Evolutionary conservation across 2,888 invertebrate species (phyloP), one percentile per base, ranked within the genome.

Genomic region (Dolomedes plantarius): DNA sequence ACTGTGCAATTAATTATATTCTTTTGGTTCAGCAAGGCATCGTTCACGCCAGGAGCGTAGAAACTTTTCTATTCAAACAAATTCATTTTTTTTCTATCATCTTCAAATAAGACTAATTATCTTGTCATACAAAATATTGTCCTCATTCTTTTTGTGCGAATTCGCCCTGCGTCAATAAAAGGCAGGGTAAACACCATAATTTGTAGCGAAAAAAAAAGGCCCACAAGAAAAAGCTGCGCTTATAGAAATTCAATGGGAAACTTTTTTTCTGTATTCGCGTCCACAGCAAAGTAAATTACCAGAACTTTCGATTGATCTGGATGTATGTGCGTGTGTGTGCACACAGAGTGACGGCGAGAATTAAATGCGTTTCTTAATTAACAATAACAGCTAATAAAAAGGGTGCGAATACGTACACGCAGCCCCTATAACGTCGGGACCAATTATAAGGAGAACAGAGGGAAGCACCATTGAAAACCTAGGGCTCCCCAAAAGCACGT

Each of bases 111-210:
- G 75, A 86, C 86, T 86, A 80, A 86, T 86, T 80, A 86, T 86
- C 80, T 80, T 86, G 86, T 86, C 86, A 86, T 86, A 86, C 86
- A 75, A 80, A 86, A 86, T 86, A 86, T 86, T 86, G 86, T 86
- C 75, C 79, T 86, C 78, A 81, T 74, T 85, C 85, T 86, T 86
- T 86, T 86, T 86, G 78, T 86, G 85, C 64, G 85, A 86, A 86
- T 86, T 86, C 74, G 74, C 78, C 46, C 50, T 79, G 78, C 85
- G 69, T 86, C 85, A 86, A 86, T 79, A 86, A 86, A 78, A 86
- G 78, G 78, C 85, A 86, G 85, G 78, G 85, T 86, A 86, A 86
- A 86, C 85, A 86, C 85, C 74, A 74, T 86, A 86, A 86, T 86
- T 86, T 86, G 85, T 86, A 71, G 74, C 67, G 62, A 29, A 28